These are phyloP conservation scores for Brassicogethes aeneus DNA, from an alignment of 2,888 invertebrate species.

Conservation along the genomic window DNA sequence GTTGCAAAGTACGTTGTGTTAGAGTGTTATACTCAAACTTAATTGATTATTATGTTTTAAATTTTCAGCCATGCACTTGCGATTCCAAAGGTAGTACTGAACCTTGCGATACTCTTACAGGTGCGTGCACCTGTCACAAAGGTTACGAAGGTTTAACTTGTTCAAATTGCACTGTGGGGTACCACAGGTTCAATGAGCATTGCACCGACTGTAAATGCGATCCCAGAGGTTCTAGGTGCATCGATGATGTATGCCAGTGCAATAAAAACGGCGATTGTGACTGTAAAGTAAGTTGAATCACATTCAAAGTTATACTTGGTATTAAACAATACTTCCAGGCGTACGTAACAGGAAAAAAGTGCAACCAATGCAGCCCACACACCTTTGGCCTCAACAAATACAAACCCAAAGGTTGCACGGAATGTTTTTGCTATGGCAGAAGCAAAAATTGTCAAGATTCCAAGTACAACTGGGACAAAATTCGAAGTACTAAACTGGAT, in stretches of 20 bases:
- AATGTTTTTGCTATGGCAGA: conserved; percentile 93
- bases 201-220: conserved; percentile 83
- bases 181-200: conserved; percentile 74
- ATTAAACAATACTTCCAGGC: conserved; percentile 49
- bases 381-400: conserved; percentile 76
- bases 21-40: too few relatives aligned
- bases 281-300: too few relatives aligned
- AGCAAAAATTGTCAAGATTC: conserved; percentile 74
- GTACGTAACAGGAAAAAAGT: conserved; percentile 76
- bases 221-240: conserved; percentile 53
- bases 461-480: conserved; percentile 72
- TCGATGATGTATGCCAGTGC: too few relatives aligned
- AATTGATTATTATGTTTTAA: conserved; percentile 1
- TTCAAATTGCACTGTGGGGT: conserved; percentile 73
- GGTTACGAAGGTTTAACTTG: conserved; percentile 74
- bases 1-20: conserved; percentile 68
- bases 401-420: conserved; percentile 82
- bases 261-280: conserved; percentile 50
- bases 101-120: conserved; percentile 55
- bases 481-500: too few relatives aligned
- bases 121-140: conserved; percentile 67
- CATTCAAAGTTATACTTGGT: too few relatives aligned
- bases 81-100: conserved; percentile 59
- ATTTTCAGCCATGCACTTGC: conserved; percentile 59
- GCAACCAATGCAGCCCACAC: conserved; percentile 72